Evolutionary conservation across 1,140 invertebrate species (phyloP).

Genomic region (Drosophila bocki): DNA sequence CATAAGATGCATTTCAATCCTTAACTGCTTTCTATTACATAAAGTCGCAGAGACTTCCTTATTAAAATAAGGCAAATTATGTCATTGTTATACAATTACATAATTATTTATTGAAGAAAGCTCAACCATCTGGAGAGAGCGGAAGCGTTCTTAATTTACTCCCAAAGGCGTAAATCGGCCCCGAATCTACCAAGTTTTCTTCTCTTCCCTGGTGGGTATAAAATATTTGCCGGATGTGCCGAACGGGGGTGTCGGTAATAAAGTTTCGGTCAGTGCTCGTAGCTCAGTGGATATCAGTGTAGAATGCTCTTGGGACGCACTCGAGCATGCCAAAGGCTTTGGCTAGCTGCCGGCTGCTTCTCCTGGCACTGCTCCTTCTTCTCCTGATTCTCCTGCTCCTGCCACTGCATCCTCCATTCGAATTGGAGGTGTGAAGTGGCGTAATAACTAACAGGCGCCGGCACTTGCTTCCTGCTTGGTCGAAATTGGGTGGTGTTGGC

Average conservation of each 20-base stretch:
- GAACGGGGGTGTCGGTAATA: conserved; percentile 32
- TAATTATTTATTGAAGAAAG: not conserved
- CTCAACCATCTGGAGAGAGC: not conserved
- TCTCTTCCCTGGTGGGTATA: conserved; percentile 3
- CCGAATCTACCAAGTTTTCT: conserved; percentile 15
- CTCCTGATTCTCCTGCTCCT: not conserved
- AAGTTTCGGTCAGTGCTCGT: conserved; percentile 50
- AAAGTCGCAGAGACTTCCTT: too few relatives aligned
- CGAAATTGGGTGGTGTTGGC: not conserved
- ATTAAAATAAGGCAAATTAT: not conserved
- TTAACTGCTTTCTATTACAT: too few relatives aligned
- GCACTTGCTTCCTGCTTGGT: conserved; percentile 47
- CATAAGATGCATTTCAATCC: too few relatives aligned
- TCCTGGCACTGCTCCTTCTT: conserved; percentile 3
- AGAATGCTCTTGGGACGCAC: conserved; percentile 66
- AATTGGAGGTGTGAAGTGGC: conserved; percentile 75
- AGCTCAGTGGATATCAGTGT: conserved; percentile 59
- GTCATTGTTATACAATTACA: conserved; percentile 9
- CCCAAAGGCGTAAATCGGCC: conserved; percentile 9
- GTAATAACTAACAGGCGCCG: conserved; percentile 75
- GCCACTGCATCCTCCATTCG: conserved; percentile 20
- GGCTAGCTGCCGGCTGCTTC: conserved; percentile 34
- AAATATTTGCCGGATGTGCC: conserved; percentile 38
- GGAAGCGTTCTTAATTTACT: conserved; percentile 1
- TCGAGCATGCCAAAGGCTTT: conserved; percentile 73